Evolutionary conservation across 2,113 vertebrate species (phyloP).

Genomic region (Eulemur rufifrons): DNA sequence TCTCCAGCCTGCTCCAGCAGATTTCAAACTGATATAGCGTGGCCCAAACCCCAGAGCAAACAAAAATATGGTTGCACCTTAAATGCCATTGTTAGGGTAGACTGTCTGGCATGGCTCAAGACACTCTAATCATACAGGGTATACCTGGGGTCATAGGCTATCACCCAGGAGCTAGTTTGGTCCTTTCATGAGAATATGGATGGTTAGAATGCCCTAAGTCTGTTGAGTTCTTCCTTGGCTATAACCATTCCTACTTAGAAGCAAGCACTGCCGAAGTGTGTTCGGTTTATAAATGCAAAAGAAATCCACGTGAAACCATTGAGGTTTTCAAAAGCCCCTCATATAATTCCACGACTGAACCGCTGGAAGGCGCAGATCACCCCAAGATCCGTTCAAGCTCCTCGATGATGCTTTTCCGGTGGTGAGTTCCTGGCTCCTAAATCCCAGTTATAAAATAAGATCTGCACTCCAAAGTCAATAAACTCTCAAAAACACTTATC

Average conservation of each 20-base stretch:
- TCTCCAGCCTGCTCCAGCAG: not conserved
- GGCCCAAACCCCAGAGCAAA: not conserved
- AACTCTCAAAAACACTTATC: slow-evolving; percentile 48
- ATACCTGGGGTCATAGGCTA: not conserved
- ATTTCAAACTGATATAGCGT: not conserved
- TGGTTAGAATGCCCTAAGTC: accelerated
- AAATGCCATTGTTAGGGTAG: not conserved
- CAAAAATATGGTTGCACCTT: not conserved
- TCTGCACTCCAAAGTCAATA: slow-evolving; percentile 40
- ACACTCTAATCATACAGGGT: not conserved
- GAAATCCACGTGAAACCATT: not conserved
- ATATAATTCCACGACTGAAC: not conserved
- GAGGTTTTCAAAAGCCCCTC: not conserved
- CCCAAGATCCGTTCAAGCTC: not conserved
- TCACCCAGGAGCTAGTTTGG: not conserved
- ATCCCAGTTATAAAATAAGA: slow-evolving; percentile 34
- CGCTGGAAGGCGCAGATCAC: not conserved
- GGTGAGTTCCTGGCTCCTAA: not conserved
- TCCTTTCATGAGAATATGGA: not conserved
- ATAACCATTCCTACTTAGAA: accelerated
- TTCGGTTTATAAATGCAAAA: not conserved
- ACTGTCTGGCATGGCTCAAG: not conserved
- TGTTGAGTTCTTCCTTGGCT: not conserved
- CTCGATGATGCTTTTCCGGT: not conserved
- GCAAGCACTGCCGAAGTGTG: not conserved